These are phyloP conservation scores for Xiphorhynchus erythropygius DNA, from an alignment of 2,797 vertebrate genomes.

Conservation along the genomic window DNA sequence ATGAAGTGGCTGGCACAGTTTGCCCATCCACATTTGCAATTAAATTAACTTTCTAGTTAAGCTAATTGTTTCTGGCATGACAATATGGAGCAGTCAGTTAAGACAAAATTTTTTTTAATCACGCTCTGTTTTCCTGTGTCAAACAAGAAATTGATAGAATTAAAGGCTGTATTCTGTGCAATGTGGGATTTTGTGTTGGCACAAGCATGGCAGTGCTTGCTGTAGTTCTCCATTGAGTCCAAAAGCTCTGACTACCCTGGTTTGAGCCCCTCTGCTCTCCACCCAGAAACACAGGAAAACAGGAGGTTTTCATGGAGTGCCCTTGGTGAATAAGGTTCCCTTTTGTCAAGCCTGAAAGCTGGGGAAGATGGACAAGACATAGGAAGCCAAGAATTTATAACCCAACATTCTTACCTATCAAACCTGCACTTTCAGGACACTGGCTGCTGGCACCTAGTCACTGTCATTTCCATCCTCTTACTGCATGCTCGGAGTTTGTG, in stretches of 20 bases:
- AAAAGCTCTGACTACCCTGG: not conserved
- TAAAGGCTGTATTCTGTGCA: slow-evolving; percentile 47
- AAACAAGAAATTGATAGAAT: slow-evolving; percentile 63
- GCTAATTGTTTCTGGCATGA: slow-evolving; percentile 72
- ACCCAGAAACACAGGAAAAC: not conserved
- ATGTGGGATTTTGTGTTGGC: slow-evolving; percentile 43
- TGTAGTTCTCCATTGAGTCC: not conserved
- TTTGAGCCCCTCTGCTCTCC: not conserved
- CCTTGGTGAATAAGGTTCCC: not conserved
- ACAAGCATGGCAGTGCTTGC: not conserved
- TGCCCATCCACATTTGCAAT: slow-evolving; percentile 72
- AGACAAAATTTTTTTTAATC: slow-evolving; percentile 68
- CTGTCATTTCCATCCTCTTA: not conserved
- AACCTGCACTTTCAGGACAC: not conserved
- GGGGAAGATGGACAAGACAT: not conserved
- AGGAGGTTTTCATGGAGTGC: not conserved
- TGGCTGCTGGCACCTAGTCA: not conserved
- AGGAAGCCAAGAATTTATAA: not conserved
- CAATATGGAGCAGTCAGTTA: slow-evolving; percentile 71
- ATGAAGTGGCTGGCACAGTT: slow-evolving; percentile 68
- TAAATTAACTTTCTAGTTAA: slow-evolving; percentile 74
- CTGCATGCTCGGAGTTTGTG: not conserved
- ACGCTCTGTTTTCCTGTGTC: slow-evolving; percentile 52
- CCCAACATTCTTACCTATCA: not conserved
- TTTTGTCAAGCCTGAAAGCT: not conserved